Evolutionary conservation across 1,140 invertebrate genomes (phyloP).

Genomic region (Proctacanthus coquilletti): DNA sequence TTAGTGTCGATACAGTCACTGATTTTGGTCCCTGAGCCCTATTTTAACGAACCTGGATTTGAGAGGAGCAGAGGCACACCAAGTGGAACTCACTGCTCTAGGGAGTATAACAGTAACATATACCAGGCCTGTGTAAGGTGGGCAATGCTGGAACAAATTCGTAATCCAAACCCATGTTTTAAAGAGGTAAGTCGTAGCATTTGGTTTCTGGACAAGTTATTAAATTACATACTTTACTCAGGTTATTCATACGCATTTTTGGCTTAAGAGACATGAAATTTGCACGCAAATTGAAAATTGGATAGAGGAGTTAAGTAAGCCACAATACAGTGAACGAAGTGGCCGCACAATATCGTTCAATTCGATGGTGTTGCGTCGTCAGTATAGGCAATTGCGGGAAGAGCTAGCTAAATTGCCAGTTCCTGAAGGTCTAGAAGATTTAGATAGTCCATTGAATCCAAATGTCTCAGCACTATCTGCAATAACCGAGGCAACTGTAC

Average conservation of each 20-base stretch:
- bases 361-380: constrained; percentile 55
- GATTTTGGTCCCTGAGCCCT: constrained; percentile 90
- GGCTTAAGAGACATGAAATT: constrained; percentile 85
- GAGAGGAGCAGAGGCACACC: constrained; percentile 81
- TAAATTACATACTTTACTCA: constrained; percentile 21
- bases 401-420: constrained; percentile 63
- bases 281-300: constrained; percentile 76
- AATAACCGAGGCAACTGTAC: constrained; percentile 15
- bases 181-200: constrained; percentile 49
- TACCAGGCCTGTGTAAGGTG: constrained; percentile 88
- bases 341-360: constrained; percentile 59
- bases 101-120: constrained; percentile 92
- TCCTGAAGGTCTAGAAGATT: constrained; percentile 52
- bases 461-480: constrained; percentile 22
- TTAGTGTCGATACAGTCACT: constrained; percentile 92
- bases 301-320: constrained; percentile 71
- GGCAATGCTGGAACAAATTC: constrained; percentile 89
- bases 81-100: constrained; percentile 69
- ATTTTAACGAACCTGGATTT: constrained; percentile 97
- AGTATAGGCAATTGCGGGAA: constrained; percentile 62
- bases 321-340: constrained; percentile 49
- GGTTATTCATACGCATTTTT: constrained; percentile 88
- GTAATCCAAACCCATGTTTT: constrained; percentile 84
- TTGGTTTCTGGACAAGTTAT: background rate
- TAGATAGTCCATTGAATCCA: constrained; percentile 43